Conservation (phyloP, 2,797 vertebrate species). For the Sebastes umbrosus region DNA sequence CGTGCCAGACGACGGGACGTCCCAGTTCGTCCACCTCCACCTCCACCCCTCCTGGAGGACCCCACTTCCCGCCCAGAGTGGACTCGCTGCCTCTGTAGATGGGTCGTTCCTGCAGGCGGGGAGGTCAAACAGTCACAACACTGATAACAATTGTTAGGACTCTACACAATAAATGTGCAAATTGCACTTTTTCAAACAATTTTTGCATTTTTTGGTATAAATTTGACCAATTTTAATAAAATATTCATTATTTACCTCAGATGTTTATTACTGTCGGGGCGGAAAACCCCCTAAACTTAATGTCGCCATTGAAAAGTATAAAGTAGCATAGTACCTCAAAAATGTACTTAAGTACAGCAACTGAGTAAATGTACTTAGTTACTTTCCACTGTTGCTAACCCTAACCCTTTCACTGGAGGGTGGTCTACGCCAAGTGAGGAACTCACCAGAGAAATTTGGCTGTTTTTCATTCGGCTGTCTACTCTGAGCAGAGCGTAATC, state of each 20-base stretch:
- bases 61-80: slow-evolving; percentile 83
- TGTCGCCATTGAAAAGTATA: too few relatives aligned
- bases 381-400: too few relatives aligned
- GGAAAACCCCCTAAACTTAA: too few relatives aligned
- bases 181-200: too few relatives aligned
- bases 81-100: slow-evolving; percentile 81
- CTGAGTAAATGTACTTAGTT: too few relatives aligned
- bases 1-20: slow-evolving; percentile 66
- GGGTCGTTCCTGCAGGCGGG: slow-evolving; percentile 52
- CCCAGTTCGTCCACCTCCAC: slow-evolving; percentile 81
- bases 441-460: slow-evolving; percentile 78
- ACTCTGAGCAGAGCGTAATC: slow-evolving; percentile 68
- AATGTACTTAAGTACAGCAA: too few relatives aligned
- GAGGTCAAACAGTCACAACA: background rate
- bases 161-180: background rate
- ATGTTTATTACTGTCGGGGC: background rate
- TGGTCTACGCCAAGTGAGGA: background rate
- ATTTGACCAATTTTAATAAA: background rate
- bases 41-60: slow-evolving; percentile 56
- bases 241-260: background rate
- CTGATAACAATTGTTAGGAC: background rate
- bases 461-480: slow-evolving; percentile 69
- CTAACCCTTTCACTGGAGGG: too few relatives aligned
- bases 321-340: too few relatives aligned
- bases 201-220: background rate